Percentiles rank a stretch among this genome's conserved stretches.
These are phyloP conservation scores for Kobus ellipsiprymnus DNA, from an alignment of 2,113 vertebrate species.

Conservation along the genomic window DNA sequence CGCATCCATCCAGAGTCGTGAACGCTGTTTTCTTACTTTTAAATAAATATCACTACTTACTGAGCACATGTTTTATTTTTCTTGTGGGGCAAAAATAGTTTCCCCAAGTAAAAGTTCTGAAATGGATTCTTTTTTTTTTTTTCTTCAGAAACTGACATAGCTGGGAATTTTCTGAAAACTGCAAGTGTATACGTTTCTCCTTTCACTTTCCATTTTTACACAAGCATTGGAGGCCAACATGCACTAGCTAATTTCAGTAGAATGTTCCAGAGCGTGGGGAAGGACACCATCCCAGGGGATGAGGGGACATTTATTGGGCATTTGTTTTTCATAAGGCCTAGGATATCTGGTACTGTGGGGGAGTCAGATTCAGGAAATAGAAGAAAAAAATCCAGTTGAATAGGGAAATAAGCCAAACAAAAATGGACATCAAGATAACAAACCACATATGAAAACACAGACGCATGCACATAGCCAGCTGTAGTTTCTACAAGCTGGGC, in stretches of 20 bases:
- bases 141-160: not conserved
- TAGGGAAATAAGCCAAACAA: not conserved
- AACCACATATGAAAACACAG: not conserved
- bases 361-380: not conserved
- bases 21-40: not conserved
- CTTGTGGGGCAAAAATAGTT: not conserved
- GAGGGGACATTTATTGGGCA: not conserved
- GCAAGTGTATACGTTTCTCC: not conserved
- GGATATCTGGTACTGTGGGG: not conserved
- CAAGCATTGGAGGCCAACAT: not conserved
- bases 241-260: not conserved
- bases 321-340: not conserved
- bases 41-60: not conserved
- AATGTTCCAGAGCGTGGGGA: not conserved
- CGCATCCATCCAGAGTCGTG: not conserved
- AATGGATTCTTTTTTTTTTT: not conserved
- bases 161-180: slow-evolving; percentile 36
- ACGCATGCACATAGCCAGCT: not conserved
- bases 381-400: slow-evolving; percentile 33
- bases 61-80: not conserved
- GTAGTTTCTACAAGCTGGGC: not conserved
- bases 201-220: slow-evolving; percentile 37
- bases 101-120: slow-evolving; percentile 7
- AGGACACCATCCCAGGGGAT: not conserved
- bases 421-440: not conserved